These are phyloP conservation scores for Aphrophora alni DNA, from an alignment of 2,888 invertebrate species.

Conservation along the genomic window DNA sequence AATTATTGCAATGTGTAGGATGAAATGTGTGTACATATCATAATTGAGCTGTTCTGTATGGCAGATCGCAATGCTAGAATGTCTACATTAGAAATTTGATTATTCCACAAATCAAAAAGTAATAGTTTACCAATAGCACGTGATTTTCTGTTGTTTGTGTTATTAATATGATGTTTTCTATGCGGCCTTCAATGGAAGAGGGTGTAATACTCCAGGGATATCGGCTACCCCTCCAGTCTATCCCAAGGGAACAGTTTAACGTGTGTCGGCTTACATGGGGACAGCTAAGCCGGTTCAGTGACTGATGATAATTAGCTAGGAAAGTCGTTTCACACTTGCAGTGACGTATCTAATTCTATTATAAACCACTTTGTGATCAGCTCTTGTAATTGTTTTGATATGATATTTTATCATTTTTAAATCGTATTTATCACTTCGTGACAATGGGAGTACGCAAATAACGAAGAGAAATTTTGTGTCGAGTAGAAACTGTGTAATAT, in stretches of 20 bases:
- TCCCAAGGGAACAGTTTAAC: conserved; percentile 19
- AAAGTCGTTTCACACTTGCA: neutral
- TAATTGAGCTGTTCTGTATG: no score
- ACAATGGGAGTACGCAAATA: no score
- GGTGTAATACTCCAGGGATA: neutral
- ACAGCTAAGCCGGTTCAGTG: no score
- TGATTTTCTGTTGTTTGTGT: neutral
- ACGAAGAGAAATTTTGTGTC: no score
- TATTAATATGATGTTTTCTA: conserved; percentile 5
- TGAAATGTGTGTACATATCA: no score
- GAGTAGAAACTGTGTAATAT: no score
- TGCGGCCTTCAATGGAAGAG: neutral
- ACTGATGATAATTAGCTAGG: conserved; percentile 1
- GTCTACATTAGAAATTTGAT: no score
- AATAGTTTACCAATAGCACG: neutral
- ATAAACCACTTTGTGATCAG: neutral
- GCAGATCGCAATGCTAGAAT: no score
- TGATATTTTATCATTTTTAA: neutral
- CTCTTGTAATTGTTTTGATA: neutral
- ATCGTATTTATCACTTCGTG: neutral
- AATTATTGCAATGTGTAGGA: no score
- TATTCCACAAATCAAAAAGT: neutral
- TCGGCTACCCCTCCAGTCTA: neutral
- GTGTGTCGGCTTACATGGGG: conserved; percentile 23
- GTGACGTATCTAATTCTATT: neutral